phyloP scores from a whole-genome alignment of 2,797 vertebrate species.

The Anguilla pacifica region DNA sequence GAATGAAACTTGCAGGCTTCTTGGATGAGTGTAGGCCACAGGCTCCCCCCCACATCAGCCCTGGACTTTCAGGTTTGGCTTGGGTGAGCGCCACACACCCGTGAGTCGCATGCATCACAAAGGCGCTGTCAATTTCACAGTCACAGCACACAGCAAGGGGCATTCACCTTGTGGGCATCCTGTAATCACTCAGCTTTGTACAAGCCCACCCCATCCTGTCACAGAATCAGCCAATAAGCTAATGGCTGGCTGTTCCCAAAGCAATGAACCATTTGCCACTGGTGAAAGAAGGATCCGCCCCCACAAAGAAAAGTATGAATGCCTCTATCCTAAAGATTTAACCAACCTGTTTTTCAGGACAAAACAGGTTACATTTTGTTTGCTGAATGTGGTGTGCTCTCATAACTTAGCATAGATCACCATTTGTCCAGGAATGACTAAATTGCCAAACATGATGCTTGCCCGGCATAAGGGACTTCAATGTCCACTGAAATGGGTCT shows the following conservation, averaged over 20 bases:
- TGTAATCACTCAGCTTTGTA: neutral
- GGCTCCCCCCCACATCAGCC: conserved; percentile 45
- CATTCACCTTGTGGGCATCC: conserved; percentile 4
- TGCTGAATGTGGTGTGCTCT: neutral
- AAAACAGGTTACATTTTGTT: neutral
- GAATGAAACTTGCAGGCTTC: conserved; percentile 4
- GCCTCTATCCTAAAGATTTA: neutral
- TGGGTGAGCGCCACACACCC: conserved; percentile 30
- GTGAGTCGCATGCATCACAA: conserved; percentile 38
- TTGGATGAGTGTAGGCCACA: neutral
- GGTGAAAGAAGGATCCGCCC: neutral
- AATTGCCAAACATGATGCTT: neutral
- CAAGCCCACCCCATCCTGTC: neutral
- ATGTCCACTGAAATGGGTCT: neutral
- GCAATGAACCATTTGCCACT: neutral
- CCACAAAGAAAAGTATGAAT: neutral
- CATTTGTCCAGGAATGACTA: neutral
- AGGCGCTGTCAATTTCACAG: conserved; percentile 2
- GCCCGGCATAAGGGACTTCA: neutral
- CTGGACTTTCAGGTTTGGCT: conserved; percentile 53
- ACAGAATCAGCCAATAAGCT: neutral
- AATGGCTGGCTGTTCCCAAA: neutral
- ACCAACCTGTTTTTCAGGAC: neutral
- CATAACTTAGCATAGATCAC: neutral
- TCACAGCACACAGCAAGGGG: conserved; percentile 1